A percentile compares a stretch with the other conserved stretches of the same genome.
Evolutionary conservation across 2,797 vertebrate genomes (phyloP).

Genomic region (Phyllotis vaccarum): DNA sequence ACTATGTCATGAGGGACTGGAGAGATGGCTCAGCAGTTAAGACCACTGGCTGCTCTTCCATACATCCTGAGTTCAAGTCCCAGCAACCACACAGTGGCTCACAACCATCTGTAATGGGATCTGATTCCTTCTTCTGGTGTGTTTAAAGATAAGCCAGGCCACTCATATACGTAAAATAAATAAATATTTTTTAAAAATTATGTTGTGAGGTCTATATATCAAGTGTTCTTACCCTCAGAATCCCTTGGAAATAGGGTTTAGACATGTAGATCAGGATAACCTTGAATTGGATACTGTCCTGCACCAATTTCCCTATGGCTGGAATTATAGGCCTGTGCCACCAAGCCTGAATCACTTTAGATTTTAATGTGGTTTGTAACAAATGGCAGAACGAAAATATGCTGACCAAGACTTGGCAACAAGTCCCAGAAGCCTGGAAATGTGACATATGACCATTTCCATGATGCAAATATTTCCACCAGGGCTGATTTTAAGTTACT

Average conservation of each 20-base stretch:
- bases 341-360: not conserved
- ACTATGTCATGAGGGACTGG: not conserved
- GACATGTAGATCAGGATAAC: not conserved
- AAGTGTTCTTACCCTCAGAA: not conserved
- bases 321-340: not conserved
- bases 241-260: not conserved
- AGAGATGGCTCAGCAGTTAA: no score
- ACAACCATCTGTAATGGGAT: no score
- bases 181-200: not conserved
- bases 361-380: not conserved
- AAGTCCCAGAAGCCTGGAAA: accelerated
- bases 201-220: not conserved
- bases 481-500: accelerated
- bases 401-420: accelerated
- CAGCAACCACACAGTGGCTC: no score
- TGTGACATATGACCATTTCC: accelerated
- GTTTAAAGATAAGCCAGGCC: no score
- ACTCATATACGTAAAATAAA: no score
- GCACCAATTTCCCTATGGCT: not conserved
- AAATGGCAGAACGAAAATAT: accelerated
- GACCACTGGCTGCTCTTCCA: no score
- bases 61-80: no score
- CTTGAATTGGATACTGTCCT: not conserved
- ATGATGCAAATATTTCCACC: accelerated
- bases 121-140: no score